Base-by-base conservation (phyloP, 2,888 invertebrate species). In the Harmothoe impar region DNA sequence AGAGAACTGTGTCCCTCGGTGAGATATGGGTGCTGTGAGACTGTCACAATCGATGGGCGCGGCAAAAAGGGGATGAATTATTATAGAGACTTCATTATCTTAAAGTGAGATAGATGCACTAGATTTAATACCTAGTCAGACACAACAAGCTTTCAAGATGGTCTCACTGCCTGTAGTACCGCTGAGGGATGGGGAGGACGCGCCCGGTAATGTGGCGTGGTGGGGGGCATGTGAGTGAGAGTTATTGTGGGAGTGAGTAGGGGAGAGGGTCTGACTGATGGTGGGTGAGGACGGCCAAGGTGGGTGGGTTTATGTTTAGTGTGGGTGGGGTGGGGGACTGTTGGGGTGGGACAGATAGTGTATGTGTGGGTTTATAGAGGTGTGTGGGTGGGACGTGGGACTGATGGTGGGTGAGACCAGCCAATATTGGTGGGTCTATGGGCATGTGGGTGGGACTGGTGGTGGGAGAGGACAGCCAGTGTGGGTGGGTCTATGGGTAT, bases 91-190 rank as follows among this genome's bases (percentile, higher is more conserved):
- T 81, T 81, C 81, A 43, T 81, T 43, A 81, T 81, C 35, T 43
- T 81, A 43, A 81, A 81, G 33, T 81, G 81, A 81, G 81, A 81
- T 81, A 15, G 81, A 81, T 81, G 81, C 43, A n/a, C 81, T 43
- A 81, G 81, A 81, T 81, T 81, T 81, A 81, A 81, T 81, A 81
- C 81, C 81, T 81, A 81, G 81, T 81, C 43, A 81, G 81, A 81
- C 35, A 81, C 81, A 81, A 81, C 81, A 81, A 20, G 72, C 72
- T 72, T 29, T 72, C 72, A 29, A 29, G 29, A 29, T 25, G 31
- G 72, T 72, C 5, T 3, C 25, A 25, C n/a, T 15, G 72, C 29
- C 29, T 29, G 29, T 29, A 5, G 29, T 25, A 29, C 20, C n/a
- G 72, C 72, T 72, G 72, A 72, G 72, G 29, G 72, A 72, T 72